Percentiles rank a stretch among this genome's conserved stretches.
phyloP scores from a whole-genome alignment of 2,797 vertebrate species.

The Staurois parvus region DNA sequence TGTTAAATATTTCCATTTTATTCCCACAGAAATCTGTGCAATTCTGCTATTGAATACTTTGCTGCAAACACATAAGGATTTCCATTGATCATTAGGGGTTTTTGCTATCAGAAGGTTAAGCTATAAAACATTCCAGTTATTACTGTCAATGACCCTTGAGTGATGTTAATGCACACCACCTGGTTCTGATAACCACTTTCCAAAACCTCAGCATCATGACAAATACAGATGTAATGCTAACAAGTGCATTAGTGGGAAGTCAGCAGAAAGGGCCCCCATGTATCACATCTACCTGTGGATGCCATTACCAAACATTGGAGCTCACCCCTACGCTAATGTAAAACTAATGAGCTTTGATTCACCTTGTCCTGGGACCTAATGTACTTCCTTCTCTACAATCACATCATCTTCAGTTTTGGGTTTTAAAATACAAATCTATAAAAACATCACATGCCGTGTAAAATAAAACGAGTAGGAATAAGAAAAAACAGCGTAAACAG shows the following conservation, averaged over 20 bases:
- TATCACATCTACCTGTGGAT: slow-evolving; percentile 58
- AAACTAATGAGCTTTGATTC: slow-evolving; percentile 70
- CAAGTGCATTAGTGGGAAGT: slow-evolving; percentile 57
- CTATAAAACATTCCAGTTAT: slow-evolving; percentile 50
- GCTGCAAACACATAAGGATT: slow-evolving; percentile 50
- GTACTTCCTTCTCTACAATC: slow-evolving; percentile 61
- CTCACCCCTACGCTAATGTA: slow-evolving; percentile 66
- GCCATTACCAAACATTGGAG: slow-evolving; percentile 63
- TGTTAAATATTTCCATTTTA: slow-evolving; percentile 46
- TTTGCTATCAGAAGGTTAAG: slow-evolving; percentile 48
- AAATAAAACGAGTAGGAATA: slow-evolving; percentile 23
- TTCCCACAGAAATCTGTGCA: slow-evolving; percentile 36
- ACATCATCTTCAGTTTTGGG: slow-evolving; percentile 34
- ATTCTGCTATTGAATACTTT: slow-evolving; percentile 47
- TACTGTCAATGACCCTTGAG: slow-evolving; percentile 33
- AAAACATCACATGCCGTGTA: slow-evolving; percentile 12
- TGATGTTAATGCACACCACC: slow-evolving; percentile 8
- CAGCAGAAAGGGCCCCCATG: slow-evolving; percentile 60
- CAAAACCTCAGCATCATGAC: slow-evolving; percentile 61
- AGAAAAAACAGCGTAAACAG: neutral
- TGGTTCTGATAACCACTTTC: slow-evolving; percentile 56
- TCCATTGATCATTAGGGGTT: slow-evolving; percentile 55
- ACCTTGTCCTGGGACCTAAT: slow-evolving; percentile 68
- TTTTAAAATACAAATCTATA: slow-evolving; percentile 42
- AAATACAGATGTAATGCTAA: slow-evolving; percentile 63